Evolutionary conservation across 2,113 vertebrate genomes (phyloP), one percentile per base, ranked within the genome.

Genomic region (Ictalurus punctatus): DNA sequence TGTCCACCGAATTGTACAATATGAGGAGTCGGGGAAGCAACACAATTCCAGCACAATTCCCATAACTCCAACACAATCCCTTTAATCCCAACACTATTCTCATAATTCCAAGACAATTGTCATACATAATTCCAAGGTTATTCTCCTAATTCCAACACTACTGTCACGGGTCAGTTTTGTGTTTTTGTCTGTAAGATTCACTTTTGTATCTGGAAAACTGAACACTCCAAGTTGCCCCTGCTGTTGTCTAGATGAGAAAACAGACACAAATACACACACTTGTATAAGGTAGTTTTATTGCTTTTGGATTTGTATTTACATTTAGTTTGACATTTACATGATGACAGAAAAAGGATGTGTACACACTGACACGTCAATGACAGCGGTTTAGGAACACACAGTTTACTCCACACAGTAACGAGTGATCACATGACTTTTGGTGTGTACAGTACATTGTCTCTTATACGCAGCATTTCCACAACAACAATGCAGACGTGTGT

Each of bases 391-490:
- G 30, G 27, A 52, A 78, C 74, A 74, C 84, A 73, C 63, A 67
- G 65, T 74, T 74, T 21, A 40, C 65, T 74, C 48, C 52, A 74
- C 19, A 86, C 67, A 86, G 52, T 37, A 85, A 30, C 27, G 19
- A 71, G 52, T 69, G 30, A 86, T 61, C 69, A 86, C 84, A 86
- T 85, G 84, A 37, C 48, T 13, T 37, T 59, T 12, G 9, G 44
- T 34, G n/a, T 25, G 63, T 74, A 86, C 69, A 86, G 54, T 58
- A 86, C 67, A 85, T 27, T 40, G 58, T 67, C 54, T 86, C 56
- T 88, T 86, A 79, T 79, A 79, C 1, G n/a, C 25, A 79, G 76
- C 13, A 2, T 79, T 79, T 79, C 63, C 87, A 83, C 85, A 85
- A 83, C 78, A 86, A 83, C 48, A 80, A 37, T 5, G 74, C 78